Base-by-base conservation (phyloP, 30 jellyfish, hydroid and myxozoan genomes). In the Hydra vulgaris region DNA sequence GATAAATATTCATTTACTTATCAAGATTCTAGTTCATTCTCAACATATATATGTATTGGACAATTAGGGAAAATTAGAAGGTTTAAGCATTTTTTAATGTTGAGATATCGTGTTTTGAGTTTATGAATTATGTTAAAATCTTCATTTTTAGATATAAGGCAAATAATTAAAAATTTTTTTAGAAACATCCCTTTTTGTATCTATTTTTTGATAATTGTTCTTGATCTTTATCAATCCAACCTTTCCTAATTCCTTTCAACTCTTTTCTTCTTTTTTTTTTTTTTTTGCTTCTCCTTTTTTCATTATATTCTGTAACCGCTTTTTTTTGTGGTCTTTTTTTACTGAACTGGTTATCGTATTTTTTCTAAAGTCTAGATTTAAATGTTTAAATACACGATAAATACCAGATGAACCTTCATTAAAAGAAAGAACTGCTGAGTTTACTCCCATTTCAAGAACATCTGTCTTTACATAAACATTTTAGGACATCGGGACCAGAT, bases 391-490 rank as follows among this genome's bases (percentile, higher is more conserved):
- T 26, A 73, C 81, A 21, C 81, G 12, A 21, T 73, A 21, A 73
- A 21, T 20, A 20, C 81, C 81, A 73, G 81, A 20, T 73, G 81
- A 21, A 21, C 81, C 81, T 53, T 73, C 81, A 73, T 73, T 73
- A 53, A 73, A 73, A 25, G 26, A 25, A 26, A 73, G 53, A 20
- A 73, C 56, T 20, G 81, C 81, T 20, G 81, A 73, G 53, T 73
- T 21, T n/a, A 73, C 81, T 73, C 81, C 81, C 81, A 73, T 73
- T 73, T 73, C 81, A 73, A 73, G 53, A 21, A 53, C 7, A 73
- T 26, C 23, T 25, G 26, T 73, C 23, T 73, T 40, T 40, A 12
- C 61, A 40, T 40, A 40, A 40, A 40, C 61, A 40, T 40, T 40
- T 40, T 40, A 40, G 61, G 61, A 3, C 61, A 40, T 40, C 61